Evolutionary conservation across 2,797 vertebrate genomes (phyloP).

Genomic region (Hipposideros larvatus): DNA sequence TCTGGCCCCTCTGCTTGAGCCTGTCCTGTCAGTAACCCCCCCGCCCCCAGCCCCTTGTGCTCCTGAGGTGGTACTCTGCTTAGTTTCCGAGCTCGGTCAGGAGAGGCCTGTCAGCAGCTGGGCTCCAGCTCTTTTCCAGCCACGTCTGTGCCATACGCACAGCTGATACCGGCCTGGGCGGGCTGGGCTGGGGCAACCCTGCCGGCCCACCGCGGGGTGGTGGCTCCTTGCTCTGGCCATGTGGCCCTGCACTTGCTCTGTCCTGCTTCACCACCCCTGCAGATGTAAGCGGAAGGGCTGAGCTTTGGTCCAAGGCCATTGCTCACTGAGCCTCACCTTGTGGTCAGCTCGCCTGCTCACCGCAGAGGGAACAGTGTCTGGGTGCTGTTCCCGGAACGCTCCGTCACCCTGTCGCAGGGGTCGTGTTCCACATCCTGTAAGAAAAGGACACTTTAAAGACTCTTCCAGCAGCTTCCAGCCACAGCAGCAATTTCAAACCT

Average conservation of each 20-base stretch:
- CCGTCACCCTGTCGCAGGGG: background rate
- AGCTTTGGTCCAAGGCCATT: background rate
- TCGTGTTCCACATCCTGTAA: background rate
- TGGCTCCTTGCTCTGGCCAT: background rate
- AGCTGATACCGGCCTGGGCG: no score
- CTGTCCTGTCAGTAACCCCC: background rate
- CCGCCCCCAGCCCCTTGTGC: no score
- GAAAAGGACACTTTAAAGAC: background rate
- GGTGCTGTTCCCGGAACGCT: background rate
- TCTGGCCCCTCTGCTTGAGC: background rate
- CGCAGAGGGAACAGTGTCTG: rapidly evolving
- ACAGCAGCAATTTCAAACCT: background rate
- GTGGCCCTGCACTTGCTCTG: background rate
- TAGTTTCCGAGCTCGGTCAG: no score
- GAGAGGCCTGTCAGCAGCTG: no score
- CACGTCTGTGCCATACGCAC: background rate
- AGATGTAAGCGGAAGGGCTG: background rate
- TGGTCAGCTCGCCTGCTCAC: background rate
- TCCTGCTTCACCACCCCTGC: background rate
- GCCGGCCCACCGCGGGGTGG: no score
- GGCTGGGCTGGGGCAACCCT: no score
- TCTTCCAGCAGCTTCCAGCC: background rate
- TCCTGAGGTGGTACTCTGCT: no score
- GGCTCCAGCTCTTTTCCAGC: background rate
- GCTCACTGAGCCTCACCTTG: background rate